Conservation (phyloP, 2,888 invertebrate species). For the Caenorhabditis uteleia region DNA sequence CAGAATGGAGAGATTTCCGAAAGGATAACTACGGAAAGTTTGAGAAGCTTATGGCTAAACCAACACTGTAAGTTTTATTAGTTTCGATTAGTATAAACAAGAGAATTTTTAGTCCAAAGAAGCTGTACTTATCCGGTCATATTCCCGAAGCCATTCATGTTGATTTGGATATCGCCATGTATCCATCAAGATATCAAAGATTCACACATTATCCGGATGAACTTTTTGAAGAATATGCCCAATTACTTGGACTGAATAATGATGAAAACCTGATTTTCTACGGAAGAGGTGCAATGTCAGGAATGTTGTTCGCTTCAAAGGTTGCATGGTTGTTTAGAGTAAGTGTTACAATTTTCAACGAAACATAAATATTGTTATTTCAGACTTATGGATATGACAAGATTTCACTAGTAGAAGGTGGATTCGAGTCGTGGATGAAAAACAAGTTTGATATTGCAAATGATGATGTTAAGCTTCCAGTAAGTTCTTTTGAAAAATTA, state of each 20-base stretch:
- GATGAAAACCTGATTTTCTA: slow-evolving; percentile 61
- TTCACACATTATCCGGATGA: slow-evolving; percentile 57
- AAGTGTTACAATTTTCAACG: not conserved
- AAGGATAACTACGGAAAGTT: slow-evolving; percentile 57
- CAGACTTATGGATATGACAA: slow-evolving; percentile 62
- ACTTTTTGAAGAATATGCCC: slow-evolving; percentile 57
- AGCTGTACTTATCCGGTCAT: slow-evolving; percentile 47
- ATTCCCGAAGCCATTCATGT: slow-evolving; percentile 58
- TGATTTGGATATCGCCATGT: slow-evolving; percentile 58
- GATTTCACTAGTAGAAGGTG: slow-evolving; percentile 58
- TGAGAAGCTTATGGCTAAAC: slow-evolving; percentile 31
- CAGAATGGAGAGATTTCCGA: slow-evolving; percentile 53
- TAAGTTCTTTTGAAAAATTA: not conserved
- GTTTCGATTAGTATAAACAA: slow-evolving; percentile 7
- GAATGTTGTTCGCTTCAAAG: slow-evolving; percentile 61
- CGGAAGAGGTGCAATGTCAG: slow-evolving; percentile 57
- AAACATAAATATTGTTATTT: slow-evolving; percentile 11
- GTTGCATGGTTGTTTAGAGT: slow-evolving; percentile 62
- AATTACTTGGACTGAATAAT: slow-evolving; percentile 51
- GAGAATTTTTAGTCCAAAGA: slow-evolving; percentile 29
- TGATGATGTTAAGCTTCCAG: slow-evolving; percentile 15
- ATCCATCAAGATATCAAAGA: slow-evolving; percentile 55
- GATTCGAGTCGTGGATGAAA: slow-evolving; percentile 54
- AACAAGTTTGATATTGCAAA: slow-evolving; percentile 40
- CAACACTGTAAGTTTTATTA: slow-evolving; percentile 33